Evolutionary conservation across 2,888 invertebrate genomes (phyloP), one percentile per base, ranked within the genome.

Genomic region (Pycnomerus fuliginosus): DNA sequence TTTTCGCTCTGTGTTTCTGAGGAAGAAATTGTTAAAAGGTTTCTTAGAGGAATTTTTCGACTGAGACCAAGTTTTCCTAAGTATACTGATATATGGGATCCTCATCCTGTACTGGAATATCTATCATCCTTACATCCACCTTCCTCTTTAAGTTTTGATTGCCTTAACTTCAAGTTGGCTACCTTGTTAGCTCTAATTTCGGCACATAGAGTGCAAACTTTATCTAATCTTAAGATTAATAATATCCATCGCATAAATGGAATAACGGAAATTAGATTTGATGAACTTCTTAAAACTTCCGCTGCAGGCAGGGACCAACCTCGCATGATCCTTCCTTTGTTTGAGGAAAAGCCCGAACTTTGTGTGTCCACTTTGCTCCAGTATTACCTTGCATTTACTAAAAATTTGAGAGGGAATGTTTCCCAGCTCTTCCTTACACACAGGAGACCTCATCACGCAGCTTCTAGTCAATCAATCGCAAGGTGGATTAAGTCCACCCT

Each of bases 41-140:
- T 55, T 42, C 43, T 59, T n/a, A 56, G 44, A 31, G 53, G 54
- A 1, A 42, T 56, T 1, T 52, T 30, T n/a, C 52, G 46, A 16
- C 16, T 54, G 25, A 51, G 49, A 35, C 56, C 55, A 14, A 33
- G 32, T 16, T 35, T 23, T 38, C 48, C 53, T 5, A 52, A 41
- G 39, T 56, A 64, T 44, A 44, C 58, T 27, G 7, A n/a, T 10
- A 61, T 49, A 1, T 65, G 64, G 62, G 53, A 66, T 33, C 56
- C 58, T 3, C 25, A 28, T 11, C 17, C 31, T 11, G 44, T 50
- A 12, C 15, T 50, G 7, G 7, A 15, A 10, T 49, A 33, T 17
- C 12, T 50, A 23, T 28, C 25, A 14, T 33, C 7, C 22, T 32
- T 17, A 44, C 23, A 22, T 15, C 35, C 34, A n/a, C 39, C 12